Percentiles rank a stretch among this genome's conserved stretches.
Conservation (phyloP, 2,888 invertebrate species). For the Melinaea marsaeus region DNA sequence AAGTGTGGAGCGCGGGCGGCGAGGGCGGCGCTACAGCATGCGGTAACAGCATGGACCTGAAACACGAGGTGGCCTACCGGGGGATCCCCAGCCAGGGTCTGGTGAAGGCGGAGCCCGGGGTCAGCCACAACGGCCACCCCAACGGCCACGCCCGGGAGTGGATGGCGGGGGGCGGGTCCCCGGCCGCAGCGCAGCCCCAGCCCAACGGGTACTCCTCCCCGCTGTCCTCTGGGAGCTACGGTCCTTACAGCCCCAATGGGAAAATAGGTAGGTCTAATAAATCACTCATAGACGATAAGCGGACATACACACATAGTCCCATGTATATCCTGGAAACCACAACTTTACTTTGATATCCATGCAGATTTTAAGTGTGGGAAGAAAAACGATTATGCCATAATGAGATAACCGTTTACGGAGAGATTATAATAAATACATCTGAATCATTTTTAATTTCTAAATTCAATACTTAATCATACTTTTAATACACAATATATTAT, state of each 20-base stretch:
- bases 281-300: background rate
- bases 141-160: slow-evolving; percentile 73
- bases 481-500: background rate
- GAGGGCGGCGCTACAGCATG: slow-evolving; percentile 74
- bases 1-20: slow-evolving; percentile 76
- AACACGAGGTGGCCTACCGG: slow-evolving; percentile 80
- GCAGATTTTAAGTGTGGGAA: background rate
- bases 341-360: background rate
- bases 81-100: slow-evolving; percentile 71
- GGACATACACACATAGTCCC: background rate
- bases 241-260: slow-evolving; percentile 92
- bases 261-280: slow-evolving; percentile 85
- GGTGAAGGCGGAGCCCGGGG: slow-evolving; percentile 73
- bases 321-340: background rate
- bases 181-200: slow-evolving; percentile 80
- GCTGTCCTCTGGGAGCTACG: slow-evolving; percentile 92
- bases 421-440: background rate
- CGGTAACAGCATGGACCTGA: slow-evolving; percentile 81
- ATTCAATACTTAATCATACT: background rate
- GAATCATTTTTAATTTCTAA: background rate
- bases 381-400: background rate
- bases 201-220: slow-evolving; percentile 91
- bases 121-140: slow-evolving; percentile 73
- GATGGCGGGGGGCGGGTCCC: slow-evolving; percentile 79
- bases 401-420: background rate